Evolutionary conservation across 2,797 vertebrate species (phyloP).

Genomic region (Macropus fuliginosus): DNA sequence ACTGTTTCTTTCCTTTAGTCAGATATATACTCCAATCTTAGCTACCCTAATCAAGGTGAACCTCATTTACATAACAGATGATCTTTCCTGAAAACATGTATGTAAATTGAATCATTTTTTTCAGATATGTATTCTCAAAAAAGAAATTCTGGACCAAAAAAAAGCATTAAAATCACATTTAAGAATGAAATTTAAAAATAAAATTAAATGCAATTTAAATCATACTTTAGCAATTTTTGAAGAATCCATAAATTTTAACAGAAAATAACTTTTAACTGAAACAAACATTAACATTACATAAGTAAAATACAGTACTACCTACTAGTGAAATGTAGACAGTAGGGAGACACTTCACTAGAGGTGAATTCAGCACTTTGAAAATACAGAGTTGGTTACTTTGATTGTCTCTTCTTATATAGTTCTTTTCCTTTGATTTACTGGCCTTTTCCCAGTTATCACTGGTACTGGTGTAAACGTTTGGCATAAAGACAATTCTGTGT

Average conservation of each 20-base stretch:
- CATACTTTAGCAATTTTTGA: background rate
- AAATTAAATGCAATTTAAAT: background rate
- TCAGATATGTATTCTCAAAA: constrained; percentile 60
- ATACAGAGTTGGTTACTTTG: background rate
- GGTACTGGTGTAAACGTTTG: constrained; percentile 20
- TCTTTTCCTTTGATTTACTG: background rate
- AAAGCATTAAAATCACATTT: background rate
- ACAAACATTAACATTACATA: constrained; percentile 72
- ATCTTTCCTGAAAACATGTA: constrained; percentile 31
- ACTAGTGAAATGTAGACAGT: constrained; percentile 71
- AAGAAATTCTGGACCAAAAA: constrained; percentile 51
- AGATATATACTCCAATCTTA: constrained; percentile 28
- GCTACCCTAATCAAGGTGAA: background rate
- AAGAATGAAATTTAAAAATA: background rate
- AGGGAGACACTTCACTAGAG: constrained; percentile 27
- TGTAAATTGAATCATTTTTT: constrained; percentile 54
- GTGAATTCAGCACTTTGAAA: constrained; percentile 30
- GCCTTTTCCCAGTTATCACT: constrained; percentile 18
- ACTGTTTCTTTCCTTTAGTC: background rate
- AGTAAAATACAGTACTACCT: constrained; percentile 73
- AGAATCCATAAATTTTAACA: background rate
- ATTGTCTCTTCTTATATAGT: background rate
- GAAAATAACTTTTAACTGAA: constrained; percentile 47
- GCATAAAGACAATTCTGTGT: constrained; percentile 25
- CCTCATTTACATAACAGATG: background rate